Evolutionary conservation across 2,797 vertebrate genomes (phyloP).

Genomic region (Percopsis omiscomaycus): DNA sequence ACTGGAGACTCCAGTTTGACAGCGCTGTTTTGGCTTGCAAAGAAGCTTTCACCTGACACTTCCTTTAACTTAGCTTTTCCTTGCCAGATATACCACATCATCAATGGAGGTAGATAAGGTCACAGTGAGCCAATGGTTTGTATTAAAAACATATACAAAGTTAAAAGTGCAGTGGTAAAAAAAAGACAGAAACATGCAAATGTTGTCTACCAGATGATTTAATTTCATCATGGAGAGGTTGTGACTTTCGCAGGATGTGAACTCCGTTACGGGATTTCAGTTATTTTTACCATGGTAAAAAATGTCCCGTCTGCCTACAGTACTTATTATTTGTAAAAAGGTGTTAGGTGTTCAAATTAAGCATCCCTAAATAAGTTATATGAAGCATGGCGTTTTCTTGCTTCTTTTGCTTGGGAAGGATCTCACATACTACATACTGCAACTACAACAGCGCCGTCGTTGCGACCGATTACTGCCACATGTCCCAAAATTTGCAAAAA

Average conservation of each 20-base stretch:
- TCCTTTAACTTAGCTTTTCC: conserved; percentile 4
- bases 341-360: conserved; percentile 63
- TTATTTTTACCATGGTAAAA: no score
- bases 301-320: no score
- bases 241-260: no score
- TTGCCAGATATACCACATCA: no score
- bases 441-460: no score
- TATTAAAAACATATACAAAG: background rate
- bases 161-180: conserved; percentile 8
- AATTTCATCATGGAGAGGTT: conserved; percentile 43
- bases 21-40: conserved; percentile 56
- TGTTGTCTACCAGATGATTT: conserved; percentile 28
- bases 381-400: conserved; percentile 18
- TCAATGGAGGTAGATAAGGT: no score
- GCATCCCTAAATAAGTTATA: conserved; percentile 50
- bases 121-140: background rate
- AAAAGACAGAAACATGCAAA: no score
- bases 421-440: conserved; percentile 13
- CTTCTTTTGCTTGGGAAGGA: conserved; percentile 1
- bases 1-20: conserved; percentile 33
- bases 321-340: conserved; percentile 42
- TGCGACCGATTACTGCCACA: no score
- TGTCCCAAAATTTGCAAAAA: no score
- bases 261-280: no score
- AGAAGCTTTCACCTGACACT: conserved; percentile 45